Evolutionary conservation across 1,140 invertebrate species (phyloP), one percentile per base, ranked within the genome.

Genomic region (Drosophila obscura): DNA sequence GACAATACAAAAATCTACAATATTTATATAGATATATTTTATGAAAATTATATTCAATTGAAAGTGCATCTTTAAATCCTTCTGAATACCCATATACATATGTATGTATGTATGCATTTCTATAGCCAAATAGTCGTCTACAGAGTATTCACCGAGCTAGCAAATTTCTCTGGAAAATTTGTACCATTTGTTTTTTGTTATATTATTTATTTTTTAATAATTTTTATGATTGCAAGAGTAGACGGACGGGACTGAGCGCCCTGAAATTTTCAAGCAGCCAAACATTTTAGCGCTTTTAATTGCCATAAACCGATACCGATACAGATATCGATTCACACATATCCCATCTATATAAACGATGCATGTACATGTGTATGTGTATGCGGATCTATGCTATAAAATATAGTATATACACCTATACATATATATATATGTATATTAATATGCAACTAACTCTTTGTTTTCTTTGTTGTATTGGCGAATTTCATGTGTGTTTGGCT

Each of bases 281-380:
- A 87, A 87, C 82, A 87, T 87, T 87, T 87, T 88, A 88, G 83
- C 82, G 75, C 75, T 45, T 87, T 87, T 87, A 82, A 87, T 87
- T 79, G 66, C 24, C 80, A 82, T 82, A 77, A 85, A 77, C 53
- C 41, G 3, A 19, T 1, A 57, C 11, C 58, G 43, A 56, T 13
- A 64, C 22, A 5, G 5, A 52, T 41, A 35, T 15, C 22, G 19
- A 41, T 6, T 26, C 5, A 61, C 11, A 52, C 56, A 19, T 22
- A 16, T 28, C 2, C 9, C n/a, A n/a, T n/a, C n/a, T n/a, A n/a
- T n/a, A n/a, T n/a, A n/a, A n/a, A n/a, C n/a, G n/a, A n/a, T n/a
- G 39, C 31, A 35, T 43, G 8, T 35, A 45, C 43, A 15, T 63
- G 15, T 31, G n/a, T 55, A 46, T n/a, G n/a, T 55, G 22, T 4